Conservation (phyloP, 2,888 invertebrate genomes). For the Diplazon laetatorius region DNA sequence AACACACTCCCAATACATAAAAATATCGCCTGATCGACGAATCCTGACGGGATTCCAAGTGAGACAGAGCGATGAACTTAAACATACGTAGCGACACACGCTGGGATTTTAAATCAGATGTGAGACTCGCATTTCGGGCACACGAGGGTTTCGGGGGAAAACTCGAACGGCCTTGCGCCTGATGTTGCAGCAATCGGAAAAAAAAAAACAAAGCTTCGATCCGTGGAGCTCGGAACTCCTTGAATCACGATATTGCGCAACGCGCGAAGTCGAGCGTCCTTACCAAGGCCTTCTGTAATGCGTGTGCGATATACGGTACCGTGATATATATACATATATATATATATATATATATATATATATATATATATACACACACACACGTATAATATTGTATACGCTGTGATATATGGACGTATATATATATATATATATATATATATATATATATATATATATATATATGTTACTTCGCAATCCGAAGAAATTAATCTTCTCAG, state of each 20-base stretch:
- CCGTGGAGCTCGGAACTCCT: conserved; percentile 41
- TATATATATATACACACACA: too few species aligned
- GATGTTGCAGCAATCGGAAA: too few species aligned
- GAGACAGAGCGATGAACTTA: neutral
- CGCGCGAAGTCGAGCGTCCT: conserved; percentile 62
- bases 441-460: conserved; percentile 7
- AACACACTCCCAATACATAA: neutral
- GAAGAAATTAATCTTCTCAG: conserved; percentile 62
- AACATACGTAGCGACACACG: conserved; percentile 14
- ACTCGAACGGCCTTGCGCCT: conserved; percentile 74
- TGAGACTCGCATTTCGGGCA: conserved; percentile 44
- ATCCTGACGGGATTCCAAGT: conserved; percentile 12
- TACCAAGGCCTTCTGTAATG: conserved; percentile 62
- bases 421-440: too few species aligned
- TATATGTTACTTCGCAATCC: conserved; percentile 15
- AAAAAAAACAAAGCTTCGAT: conserved; percentile 59
- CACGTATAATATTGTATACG: too few species aligned
- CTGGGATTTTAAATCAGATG: conserved; percentile 9
- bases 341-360: neutral
- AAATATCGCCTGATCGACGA: conserved; percentile 28
- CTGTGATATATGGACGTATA: too few species aligned
- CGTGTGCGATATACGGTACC: conserved; percentile 3
- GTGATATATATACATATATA: conserved; percentile 11
- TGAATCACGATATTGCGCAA: conserved; percentile 54
- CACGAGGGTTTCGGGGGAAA: conserved; percentile 59